phyloP scores from a whole-genome alignment of 1,140 invertebrate genomes.

The Pogonognathellus flavescens region DNA sequence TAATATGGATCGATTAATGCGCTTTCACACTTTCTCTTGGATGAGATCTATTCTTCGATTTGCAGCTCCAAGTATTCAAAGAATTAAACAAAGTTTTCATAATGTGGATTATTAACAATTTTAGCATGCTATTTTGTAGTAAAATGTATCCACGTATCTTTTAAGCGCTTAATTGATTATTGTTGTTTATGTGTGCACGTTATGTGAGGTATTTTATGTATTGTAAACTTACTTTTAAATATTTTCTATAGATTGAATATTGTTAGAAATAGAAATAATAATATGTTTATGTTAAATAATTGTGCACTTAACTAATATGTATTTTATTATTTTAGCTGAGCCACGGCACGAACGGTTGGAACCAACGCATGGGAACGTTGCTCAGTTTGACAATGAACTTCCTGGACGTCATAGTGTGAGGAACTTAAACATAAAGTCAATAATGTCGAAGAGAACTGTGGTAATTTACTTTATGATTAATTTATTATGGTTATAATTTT shows the following conservation, averaged over 20 bases:
- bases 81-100: background rate
- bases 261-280: too few relatives aligned
- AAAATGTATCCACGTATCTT: too few relatives aligned
- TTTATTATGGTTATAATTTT: background rate
- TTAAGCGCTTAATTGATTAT: too few relatives aligned
- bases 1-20: conserved; percentile 38
- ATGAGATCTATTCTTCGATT: conserved; percentile 48
- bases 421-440: background rate
- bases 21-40: conserved; percentile 51
- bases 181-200: background rate
- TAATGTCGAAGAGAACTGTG: too few relatives aligned
- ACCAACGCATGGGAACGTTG: background rate
- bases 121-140: too few relatives aligned
- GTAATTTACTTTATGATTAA: background rate
- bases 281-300: too few relatives aligned
- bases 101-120: too few relatives aligned
- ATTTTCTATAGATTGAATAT: too few relatives aligned
- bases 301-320: too few relatives aligned
- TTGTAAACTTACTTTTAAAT: too few relatives aligned
- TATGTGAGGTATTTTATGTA: background rate
- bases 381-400: conserved; percentile 25
- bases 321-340: conserved; percentile 1
- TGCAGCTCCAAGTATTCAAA: conserved; percentile 39
- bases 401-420: conserved; percentile 1
- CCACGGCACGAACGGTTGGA: background rate